Percentiles rank a stretch among this genome's conserved stretches.
These are phyloP conservation scores for Nasonovia ribisnigri DNA, from an alignment of 2,888 invertebrate species.

Conservation along the genomic window DNA sequence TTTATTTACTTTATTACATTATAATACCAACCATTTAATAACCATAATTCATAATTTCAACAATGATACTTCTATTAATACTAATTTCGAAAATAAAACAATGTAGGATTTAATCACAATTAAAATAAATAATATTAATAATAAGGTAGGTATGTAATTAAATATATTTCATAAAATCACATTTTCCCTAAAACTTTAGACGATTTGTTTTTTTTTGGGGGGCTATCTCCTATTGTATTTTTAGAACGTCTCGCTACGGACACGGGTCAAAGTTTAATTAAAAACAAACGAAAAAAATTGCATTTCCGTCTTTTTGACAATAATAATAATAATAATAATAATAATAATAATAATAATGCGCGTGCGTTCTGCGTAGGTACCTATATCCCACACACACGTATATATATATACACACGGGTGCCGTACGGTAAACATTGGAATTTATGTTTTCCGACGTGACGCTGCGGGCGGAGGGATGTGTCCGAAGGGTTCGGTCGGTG, in stretches of 20 bases:
- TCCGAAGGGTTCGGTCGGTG: slow-evolving; percentile 22
- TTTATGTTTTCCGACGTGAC: slow-evolving; percentile 23
- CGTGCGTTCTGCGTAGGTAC: not conserved
- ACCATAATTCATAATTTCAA: too few species aligned
- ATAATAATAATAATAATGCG: not conserved
- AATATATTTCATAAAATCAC: not conserved
- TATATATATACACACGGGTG: too few species aligned
- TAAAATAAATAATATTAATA: not conserved
- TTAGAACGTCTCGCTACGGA: not conserved
- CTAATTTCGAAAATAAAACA: not conserved
- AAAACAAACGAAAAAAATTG: not conserved
- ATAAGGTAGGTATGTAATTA: not conserved
- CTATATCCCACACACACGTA: not conserved
- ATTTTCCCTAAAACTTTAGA: not conserved
- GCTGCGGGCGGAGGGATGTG: not conserved
- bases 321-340: not conserved
- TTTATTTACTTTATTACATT: too few species aligned
- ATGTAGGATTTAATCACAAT: not conserved
- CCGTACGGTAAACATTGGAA: not conserved
- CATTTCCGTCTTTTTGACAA: not conserved
- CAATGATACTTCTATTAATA: too few species aligned
- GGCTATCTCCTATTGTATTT: not conserved
- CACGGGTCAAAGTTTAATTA: not conserved
- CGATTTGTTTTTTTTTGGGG: not conserved
- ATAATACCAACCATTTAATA: too few species aligned